A percentile compares a stretch with the other conserved stretches of the same genome.
phyloP scores from a whole-genome alignment of 2,797 vertebrate genomes.

The Rousettus madagascariensis region DNA sequence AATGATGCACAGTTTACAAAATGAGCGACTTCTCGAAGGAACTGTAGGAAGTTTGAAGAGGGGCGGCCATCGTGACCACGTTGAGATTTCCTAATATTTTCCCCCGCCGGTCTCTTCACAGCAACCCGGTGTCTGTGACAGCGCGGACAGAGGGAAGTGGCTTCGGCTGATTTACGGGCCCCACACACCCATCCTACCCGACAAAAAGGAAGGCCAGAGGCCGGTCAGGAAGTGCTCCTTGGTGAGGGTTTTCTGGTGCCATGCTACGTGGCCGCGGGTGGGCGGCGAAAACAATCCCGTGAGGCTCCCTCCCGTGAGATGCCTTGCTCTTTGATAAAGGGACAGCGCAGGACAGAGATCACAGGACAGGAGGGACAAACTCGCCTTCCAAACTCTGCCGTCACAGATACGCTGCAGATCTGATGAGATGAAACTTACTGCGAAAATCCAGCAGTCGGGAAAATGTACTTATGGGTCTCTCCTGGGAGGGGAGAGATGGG shows the following conservation, averaged over 20 bases:
- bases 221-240: conserved; percentile 51
- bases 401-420: neutral
- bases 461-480: neutral
- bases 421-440: neutral
- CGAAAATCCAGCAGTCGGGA: neutral
- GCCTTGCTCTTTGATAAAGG: neutral
- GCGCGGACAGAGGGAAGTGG: neutral
- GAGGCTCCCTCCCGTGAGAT: neutral
- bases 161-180: conserved; percentile 46
- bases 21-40: neutral
- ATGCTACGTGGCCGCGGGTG: conserved; percentile 16
- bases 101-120: neutral
- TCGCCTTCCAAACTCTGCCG: neutral
- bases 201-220: conserved; percentile 57
- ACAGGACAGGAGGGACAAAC: neutral
- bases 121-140: neutral
- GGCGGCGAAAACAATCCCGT: conserved; percentile 36
- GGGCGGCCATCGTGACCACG: neutral
- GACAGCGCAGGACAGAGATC: neutral
- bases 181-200: conserved; percentile 42
- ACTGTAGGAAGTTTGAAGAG: neutral
- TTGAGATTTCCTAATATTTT: neutral
- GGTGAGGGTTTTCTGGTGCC: conserved; percentile 57
- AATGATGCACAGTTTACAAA: conserved; percentile 41
- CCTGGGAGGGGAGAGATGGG: neutral